Conservation (phyloP, 1,140 invertebrate species). For the Capitella teleta region DNA sequence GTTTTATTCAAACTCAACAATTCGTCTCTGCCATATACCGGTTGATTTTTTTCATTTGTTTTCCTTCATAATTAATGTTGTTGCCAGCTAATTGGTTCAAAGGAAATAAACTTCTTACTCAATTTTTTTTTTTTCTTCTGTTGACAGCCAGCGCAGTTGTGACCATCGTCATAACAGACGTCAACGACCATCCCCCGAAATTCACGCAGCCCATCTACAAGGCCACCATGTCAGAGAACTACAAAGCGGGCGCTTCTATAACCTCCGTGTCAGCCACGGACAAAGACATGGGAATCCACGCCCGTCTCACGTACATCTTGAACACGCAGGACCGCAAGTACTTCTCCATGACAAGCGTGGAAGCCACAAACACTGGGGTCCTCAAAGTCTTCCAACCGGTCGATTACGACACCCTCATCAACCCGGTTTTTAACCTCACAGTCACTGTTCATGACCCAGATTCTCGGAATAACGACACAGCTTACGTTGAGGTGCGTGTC, state of each 20-base stretch:
- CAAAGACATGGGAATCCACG: constrained; percentile 9
- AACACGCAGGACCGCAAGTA: constrained; percentile 10
- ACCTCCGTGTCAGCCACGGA: constrained; percentile 14
- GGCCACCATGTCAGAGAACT: constrained; percentile 83
- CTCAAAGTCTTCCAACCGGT: constrained; percentile 13
- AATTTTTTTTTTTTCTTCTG: background rate
- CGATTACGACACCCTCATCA: constrained; percentile 10
- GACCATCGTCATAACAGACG: constrained; percentile 11
- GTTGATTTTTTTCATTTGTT: too few species aligned
- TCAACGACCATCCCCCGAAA: constrained; percentile 12
- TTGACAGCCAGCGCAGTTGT: constrained; percentile 13
- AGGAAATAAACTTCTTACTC: background rate
- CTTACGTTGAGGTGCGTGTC: constrained; percentile 8
- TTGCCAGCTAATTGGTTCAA: background rate
- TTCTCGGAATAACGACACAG: constrained; percentile 2
- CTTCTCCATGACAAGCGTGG: constrained; percentile 10
- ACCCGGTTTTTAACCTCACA: constrained; percentile 11
- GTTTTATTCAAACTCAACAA: too few species aligned
- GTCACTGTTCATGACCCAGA: constrained; percentile 12
- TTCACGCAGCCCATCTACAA: constrained; percentile 53
- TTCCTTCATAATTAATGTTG: too few species aligned
- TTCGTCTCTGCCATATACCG: too few species aligned
- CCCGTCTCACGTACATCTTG: constrained; percentile 11
- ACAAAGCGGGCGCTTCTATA: constrained; percentile 57
- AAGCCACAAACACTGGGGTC: constrained; percentile 13